phyloP scores from a whole-genome alignment of 2,888 invertebrate species.

The Pristionchus entomophagus region DNA sequence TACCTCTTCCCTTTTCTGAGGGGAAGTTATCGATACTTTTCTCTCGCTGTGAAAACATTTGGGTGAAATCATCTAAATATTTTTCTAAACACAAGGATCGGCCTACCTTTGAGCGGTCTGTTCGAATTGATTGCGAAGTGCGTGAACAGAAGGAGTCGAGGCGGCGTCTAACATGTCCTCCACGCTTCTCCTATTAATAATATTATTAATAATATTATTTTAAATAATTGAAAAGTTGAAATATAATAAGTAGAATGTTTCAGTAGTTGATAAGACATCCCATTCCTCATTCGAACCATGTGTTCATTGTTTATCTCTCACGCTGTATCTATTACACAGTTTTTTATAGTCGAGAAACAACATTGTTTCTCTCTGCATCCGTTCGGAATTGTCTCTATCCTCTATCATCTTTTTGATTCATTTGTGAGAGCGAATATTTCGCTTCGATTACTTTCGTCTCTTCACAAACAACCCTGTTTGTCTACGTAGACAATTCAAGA shows the following conservation, averaged over 20 bases:
- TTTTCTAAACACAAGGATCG: too few relatives aligned
- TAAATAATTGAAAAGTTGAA: neutral
- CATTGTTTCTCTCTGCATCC: neutral
- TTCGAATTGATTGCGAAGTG: conserved; percentile 53
- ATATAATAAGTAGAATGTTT: too few relatives aligned
- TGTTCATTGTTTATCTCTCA: too few relatives aligned
- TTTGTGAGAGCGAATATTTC: neutral
- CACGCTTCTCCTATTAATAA: conserved; percentile 38
- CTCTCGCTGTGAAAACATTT: too few relatives aligned
- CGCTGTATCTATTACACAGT: too few relatives aligned
- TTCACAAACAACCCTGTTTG: conserved; percentile 36
- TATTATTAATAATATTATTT: neutral
- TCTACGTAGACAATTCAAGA: neutral
- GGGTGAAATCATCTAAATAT: too few relatives aligned
- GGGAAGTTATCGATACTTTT: too few relatives aligned
- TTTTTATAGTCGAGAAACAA: neutral
- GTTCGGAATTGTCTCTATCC: neutral
- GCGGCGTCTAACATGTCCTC: conserved; percentile 49
- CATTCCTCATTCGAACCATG: too few relatives aligned
- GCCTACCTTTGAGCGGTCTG: conserved; percentile 47
- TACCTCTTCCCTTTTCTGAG: too few relatives aligned
- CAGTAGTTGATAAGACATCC: neutral
- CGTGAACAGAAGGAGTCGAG: conserved; percentile 51
- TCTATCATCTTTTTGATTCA: neutral
- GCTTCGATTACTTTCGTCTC: conserved; percentile 25